These are phyloP conservation scores for Sisyra terminalis DNA, from an alignment of 2,888 invertebrate species.

Conservation along the genomic window DNA sequence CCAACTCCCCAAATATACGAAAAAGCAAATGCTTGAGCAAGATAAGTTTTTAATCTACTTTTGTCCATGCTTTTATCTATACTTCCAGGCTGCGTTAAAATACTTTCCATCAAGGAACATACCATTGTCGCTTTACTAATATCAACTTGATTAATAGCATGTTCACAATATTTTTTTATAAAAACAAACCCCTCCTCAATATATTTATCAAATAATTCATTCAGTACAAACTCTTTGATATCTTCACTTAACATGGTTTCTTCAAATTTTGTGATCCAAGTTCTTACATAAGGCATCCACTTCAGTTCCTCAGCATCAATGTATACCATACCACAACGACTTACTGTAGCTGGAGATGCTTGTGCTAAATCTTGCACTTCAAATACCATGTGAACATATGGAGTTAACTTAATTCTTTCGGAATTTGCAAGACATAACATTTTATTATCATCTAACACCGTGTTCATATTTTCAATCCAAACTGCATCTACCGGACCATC, in stretches of 20 bases:
- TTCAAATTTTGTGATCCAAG: conserved; percentile 48
- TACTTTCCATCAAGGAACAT: conserved; percentile 54
- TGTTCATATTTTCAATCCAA: conserved; percentile 91
- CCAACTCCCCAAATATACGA: conserved; percentile 73
- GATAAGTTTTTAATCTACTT: conserved; percentile 39
- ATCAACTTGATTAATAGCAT: conserved; percentile 67
- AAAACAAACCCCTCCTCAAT: conserved; percentile 49
- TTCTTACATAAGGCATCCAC: conserved; percentile 63
- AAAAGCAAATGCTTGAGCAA: conserved; percentile 67
- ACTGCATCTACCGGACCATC: conserved; percentile 87
- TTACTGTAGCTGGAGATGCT: conserved; percentile 83
- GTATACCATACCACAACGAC: conserved; percentile 78
- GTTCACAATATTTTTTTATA: conserved; percentile 49
- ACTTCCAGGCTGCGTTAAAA: conserved; percentile 42
- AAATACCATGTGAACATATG: conserved; percentile 80
- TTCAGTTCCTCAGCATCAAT: conserved; percentile 70
- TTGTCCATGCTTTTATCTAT: conserved; percentile 33
- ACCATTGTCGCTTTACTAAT: conserved; percentile 65
- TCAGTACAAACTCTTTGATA: conserved; percentile 39
- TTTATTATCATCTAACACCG: conserved; percentile 84
- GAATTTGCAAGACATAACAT: conserved; percentile 86
- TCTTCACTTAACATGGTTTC: conserved; percentile 35
- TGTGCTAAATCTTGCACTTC: conserved; percentile 73
- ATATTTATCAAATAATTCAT: conserved; percentile 45
- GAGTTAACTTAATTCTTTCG: conserved; percentile 75